Evolutionary conservation across 2,888 invertebrate species (phyloP), one percentile per base, ranked within the genome.

Genomic region (Drosophila pegasa): DNA sequence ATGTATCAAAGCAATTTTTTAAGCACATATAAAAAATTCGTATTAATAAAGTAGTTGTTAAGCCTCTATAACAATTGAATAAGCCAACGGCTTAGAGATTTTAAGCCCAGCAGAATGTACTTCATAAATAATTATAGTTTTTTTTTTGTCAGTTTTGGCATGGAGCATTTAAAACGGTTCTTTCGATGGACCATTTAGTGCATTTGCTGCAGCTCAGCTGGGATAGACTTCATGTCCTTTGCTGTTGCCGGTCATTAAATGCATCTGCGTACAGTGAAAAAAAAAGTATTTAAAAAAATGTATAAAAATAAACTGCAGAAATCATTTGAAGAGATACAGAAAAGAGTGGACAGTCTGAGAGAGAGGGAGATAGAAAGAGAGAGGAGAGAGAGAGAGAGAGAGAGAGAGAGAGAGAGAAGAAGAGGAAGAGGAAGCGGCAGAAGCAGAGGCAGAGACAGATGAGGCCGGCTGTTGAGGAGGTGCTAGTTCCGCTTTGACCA

Each of bases 401-500:
- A 2, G 38, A 5, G 41, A 12, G 31, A 8, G 4, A 7, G 16
- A 4, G 29, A 29, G 27, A 1, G 16, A 0, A n/a, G n/a, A n/a
- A n/a, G 8, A 7, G n/a, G 10, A 20, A 22, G 29, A 41, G 22
- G 18, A 31, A 33, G 18, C 3, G 35, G 9, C n/a, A 14, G 27
- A 2, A 29, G 2, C 31, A 12, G 31, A 8, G 4, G 4, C 12
- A 4, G 29, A 29, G 27, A 1, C n/a, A 0, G 5, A 2, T 14
- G 25, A 20, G 50, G 16, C 18, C 8, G 37, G 52, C n/a, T 20
- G 45, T 20, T 10, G 40, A 74, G 66, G 58, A 78, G 78, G 75
- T 75, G 75, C 74, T 74, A 75, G 75, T 78, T 75, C 75, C 75
- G 78, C 70, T 68, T 70, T 64, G 71, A 86, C 84, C 87, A 83